phyloP scores from a whole-genome alignment of 2,797 vertebrate genomes.

The Chaunax sp. region DNA sequence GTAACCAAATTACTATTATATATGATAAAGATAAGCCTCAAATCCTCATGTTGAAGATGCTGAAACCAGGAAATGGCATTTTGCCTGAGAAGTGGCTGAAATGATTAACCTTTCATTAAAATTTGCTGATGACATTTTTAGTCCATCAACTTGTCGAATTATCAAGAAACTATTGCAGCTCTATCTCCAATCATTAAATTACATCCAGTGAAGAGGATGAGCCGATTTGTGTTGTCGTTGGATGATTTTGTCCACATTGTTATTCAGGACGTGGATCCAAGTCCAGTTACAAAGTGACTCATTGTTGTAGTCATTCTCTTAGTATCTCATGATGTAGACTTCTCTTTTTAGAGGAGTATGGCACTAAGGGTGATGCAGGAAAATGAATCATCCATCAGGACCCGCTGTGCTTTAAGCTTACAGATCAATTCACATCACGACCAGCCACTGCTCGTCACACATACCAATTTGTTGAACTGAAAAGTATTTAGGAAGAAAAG shows the following conservation, averaged over 20 bases:
- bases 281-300: constrained; percentile 35
- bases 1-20: neutral
- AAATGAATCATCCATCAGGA: neutral
- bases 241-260: neutral
- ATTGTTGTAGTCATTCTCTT: constrained; percentile 29
- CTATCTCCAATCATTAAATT: neutral
- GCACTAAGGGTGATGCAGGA: neutral
- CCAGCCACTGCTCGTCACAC: constrained; percentile 7
- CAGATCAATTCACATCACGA: neutral
- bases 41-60: neutral
- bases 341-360: constrained; percentile 19
- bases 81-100: neutral
- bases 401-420: neutral
- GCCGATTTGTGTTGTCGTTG: neutral
- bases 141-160: neutral
- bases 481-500: neutral
- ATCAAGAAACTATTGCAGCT: neutral
- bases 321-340: constrained; percentile 46
- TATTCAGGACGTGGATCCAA: constrained; percentile 1
- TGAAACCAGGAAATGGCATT: neutral
- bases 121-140: neutral
- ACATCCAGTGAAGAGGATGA: constrained; percentile 3
- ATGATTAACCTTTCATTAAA: too few species aligned
- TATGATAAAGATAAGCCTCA: neutral
- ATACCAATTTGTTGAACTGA: constrained; percentile 13